phyloP scores from a whole-genome alignment of 92 coral and sea anemone genomes.

The Porites rus region DNA sequence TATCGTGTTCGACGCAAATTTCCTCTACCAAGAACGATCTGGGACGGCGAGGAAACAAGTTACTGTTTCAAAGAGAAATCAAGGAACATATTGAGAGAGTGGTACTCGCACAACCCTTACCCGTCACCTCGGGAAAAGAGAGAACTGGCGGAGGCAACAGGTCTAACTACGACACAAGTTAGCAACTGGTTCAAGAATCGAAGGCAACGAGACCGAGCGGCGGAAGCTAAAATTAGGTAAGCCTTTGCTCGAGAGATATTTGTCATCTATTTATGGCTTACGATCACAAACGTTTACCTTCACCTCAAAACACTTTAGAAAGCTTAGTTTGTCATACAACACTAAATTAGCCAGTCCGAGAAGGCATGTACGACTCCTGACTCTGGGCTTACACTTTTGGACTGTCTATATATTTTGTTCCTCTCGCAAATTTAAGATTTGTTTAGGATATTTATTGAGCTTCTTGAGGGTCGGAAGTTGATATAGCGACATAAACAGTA shows the following conservation, averaged over 20 bases:
- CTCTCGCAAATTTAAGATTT: conserved; percentile 44
- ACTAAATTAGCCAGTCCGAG: conserved; percentile 47
- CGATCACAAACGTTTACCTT: conserved; percentile 57
- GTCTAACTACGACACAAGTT: conserved; percentile 98
- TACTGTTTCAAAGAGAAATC: conserved; percentile 99
- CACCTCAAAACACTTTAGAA: conserved; percentile 45
- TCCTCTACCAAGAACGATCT: conserved; percentile 98
- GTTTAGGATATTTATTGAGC: conserved; percentile 81
- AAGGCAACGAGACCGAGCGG: conserved; percentile 98
- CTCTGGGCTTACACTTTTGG: background rate
- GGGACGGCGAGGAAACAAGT: conserved; percentile 99
- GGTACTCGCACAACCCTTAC: conserved; percentile 99
- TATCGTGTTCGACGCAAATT: conserved; percentile 99
- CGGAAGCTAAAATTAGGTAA: conserved; percentile 99
- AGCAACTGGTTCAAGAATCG: conserved; percentile 99
- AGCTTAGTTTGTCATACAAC: conserved; percentile 46
- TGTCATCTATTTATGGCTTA: conserved; percentile 28
- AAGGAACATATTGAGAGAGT: conserved; percentile 97
- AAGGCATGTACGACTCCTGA: conserved; percentile 10
- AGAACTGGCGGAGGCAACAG: conserved; percentile 98
- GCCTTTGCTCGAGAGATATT: conserved; percentile 23
- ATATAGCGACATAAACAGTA: conserved; percentile 82
- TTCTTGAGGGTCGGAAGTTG: conserved; percentile 96
- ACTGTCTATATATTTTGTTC: background rate
- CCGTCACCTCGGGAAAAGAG: conserved; percentile 99